Evolutionary conservation across 2,797 vertebrate species (phyloP).

Genomic region (Chloroceryle amazona): DNA sequence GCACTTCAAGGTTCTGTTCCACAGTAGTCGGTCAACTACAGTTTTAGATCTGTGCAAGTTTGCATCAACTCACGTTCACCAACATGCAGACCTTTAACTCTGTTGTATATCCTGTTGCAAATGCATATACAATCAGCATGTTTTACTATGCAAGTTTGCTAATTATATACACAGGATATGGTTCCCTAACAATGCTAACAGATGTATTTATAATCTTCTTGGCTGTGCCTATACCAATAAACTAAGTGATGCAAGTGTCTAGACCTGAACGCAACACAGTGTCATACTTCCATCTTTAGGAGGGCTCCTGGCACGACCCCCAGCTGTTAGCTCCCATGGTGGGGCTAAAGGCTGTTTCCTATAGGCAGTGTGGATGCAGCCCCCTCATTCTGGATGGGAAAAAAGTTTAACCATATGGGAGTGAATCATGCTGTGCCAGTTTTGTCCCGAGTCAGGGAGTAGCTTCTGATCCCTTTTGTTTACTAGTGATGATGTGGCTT

Average conservation of each 20-base stretch:
- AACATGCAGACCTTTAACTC: neutral
- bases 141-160: neutral
- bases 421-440: neutral
- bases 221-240: neutral
- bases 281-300: neutral
- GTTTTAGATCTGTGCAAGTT: neutral
- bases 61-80: neutral
- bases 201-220: neutral
- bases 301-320: neutral
- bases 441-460: neutral
- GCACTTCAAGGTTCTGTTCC: neutral
- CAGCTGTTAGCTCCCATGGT: neutral
- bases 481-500: rapidly evolving
- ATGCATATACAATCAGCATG: neutral
- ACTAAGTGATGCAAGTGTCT: neutral
- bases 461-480: neutral
- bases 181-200: neutral
- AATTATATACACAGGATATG: neutral
- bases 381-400: neutral
- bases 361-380: rapidly evolving
- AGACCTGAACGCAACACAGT: neutral
- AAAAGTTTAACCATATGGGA: neutral
- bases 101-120: neutral
- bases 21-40: neutral
- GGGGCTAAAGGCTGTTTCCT: neutral